Conservation (phyloP, 2,888 invertebrate genomes). For the Dolichomitus sp. region DNA sequence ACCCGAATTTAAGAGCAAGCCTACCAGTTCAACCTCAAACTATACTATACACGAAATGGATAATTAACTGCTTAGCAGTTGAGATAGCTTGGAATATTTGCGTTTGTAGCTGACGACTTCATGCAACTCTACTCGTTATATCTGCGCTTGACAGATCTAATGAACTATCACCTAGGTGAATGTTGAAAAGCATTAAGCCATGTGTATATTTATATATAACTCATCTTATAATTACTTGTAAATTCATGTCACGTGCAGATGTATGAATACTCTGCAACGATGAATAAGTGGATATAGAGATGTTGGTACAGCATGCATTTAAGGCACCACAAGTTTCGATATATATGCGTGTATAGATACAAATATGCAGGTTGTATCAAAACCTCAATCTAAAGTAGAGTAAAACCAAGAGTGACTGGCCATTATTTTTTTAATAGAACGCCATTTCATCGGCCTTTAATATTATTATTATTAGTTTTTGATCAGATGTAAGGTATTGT, state of each 20-base stretch:
- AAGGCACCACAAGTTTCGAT: neutral
- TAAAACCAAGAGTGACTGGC: too few species aligned
- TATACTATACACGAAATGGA: neutral
- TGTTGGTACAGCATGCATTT: neutral
- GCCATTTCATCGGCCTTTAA: too few species aligned
- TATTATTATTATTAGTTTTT: too few species aligned
- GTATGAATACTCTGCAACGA: conserved; percentile 13
- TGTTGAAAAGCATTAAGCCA: conserved; percentile 24
- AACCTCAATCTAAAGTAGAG: too few species aligned
- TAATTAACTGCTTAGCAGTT: neutral
- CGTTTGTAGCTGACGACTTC: neutral
- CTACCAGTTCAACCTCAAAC: neutral
- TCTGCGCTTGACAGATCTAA: conserved; percentile 54
- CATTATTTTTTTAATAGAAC: too few species aligned
- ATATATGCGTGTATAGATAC: neutral
- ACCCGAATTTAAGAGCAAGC: neutral
- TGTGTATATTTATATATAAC: conserved; percentile 4
- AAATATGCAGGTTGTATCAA: too few species aligned
- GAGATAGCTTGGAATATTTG: conserved; percentile 5
- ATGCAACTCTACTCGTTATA: conserved; percentile 29
- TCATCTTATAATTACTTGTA: conserved; percentile 13
- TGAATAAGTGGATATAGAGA: conserved; percentile 4
- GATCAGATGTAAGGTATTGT: too few species aligned
- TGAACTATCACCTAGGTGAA: conserved; percentile 36
- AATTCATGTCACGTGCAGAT: conserved; percentile 49